phyloP scores from a whole-genome alignment of 2,113 vertebrate species.

The Leptobrachium leishanense region DNA sequence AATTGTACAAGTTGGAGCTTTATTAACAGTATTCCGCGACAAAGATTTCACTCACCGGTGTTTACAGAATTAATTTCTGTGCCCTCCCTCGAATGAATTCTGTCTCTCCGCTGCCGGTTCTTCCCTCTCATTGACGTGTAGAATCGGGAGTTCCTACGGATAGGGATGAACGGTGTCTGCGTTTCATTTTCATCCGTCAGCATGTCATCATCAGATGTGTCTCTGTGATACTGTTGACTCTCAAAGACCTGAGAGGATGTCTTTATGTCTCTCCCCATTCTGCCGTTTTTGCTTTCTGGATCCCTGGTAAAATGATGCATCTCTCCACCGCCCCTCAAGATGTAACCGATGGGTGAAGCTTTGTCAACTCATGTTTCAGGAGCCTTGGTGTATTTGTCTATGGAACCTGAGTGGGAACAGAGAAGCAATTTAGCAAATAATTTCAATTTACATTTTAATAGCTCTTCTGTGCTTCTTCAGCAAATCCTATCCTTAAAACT shows the following conservation, averaged over 20 bases:
- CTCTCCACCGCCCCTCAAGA: conserved; percentile 7
- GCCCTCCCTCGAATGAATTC: neutral
- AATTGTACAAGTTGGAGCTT: too few species aligned
- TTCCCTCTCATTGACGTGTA: conserved; percentile 62
- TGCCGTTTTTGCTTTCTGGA: neutral
- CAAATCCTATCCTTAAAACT: too few species aligned
- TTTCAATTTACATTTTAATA: too few species aligned
- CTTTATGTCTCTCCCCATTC: conserved; percentile 3
- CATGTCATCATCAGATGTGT: conserved; percentile 51
- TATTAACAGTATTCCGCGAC: too few species aligned
- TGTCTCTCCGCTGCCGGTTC: conserved; percentile 48
- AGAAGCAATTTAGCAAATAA: neutral
- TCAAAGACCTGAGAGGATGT: neutral
- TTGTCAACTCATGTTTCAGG: conserved; percentile 11
- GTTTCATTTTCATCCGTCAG: conserved; percentile 10
- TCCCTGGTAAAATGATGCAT: conserved; percentile 31
- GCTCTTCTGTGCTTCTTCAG: too few species aligned
- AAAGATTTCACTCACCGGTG: conserved; percentile 64
- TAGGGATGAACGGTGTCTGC: conserved; percentile 41
- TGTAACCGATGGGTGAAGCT: neutral
- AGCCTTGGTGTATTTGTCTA: neutral
- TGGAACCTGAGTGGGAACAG: neutral
- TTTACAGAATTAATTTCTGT: neutral
- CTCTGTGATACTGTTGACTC: conserved; percentile 37
- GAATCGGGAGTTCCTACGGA: conserved; percentile 71